Percentiles rank a stretch among this genome's conserved stretches.
Conservation (phyloP, 1,140 invertebrate species). For the Arion vulgaris region DNA sequence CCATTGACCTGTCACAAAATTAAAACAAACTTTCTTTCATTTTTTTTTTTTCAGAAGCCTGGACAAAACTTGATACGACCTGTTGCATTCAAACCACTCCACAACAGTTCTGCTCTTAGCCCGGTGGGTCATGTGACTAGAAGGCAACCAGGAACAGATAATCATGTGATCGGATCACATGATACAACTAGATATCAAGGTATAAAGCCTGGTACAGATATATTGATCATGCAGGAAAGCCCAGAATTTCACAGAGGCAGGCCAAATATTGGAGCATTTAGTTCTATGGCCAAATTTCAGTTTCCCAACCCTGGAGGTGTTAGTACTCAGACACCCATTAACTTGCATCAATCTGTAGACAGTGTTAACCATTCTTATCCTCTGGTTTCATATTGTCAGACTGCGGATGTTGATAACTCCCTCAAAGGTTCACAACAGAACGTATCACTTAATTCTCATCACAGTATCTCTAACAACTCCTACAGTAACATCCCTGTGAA, state of each 20-base stretch:
- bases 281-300: neutral
- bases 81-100: slow-evolving; percentile 82
- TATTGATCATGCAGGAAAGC: neutral
- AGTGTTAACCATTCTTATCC: neutral
- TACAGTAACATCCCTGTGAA: slow-evolving; percentile 19
- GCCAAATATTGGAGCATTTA: slow-evolving; percentile 30
- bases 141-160: slow-evolving; percentile 56
- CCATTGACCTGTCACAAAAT: too few relatives aligned
- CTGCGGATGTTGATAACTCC: neutral
- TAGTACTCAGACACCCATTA: too few relatives aligned
- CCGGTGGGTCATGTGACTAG: slow-evolving; percentile 43
- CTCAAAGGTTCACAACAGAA: slow-evolving; percentile 6
- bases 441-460: neutral
- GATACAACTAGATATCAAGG: slow-evolving; percentile 44
- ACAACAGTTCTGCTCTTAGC: slow-evolving; percentile 44
- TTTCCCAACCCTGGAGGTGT: neutral
- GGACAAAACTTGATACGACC: slow-evolving; percentile 81
- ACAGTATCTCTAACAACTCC: slow-evolving; percentile 18
- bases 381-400: neutral
- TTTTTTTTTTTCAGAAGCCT: slow-evolving; percentile 62
- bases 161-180: slow-evolving; percentile 55
- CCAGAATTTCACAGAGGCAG: slow-evolving; percentile 8
- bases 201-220: slow-evolving; percentile 19
- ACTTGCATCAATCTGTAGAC: neutral
- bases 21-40: neutral